Evolutionary conservation across 1,140 invertebrate genomes (phyloP), one percentile per base, ranked within the genome.

Genomic region (Subanguina moxae): DNA sequence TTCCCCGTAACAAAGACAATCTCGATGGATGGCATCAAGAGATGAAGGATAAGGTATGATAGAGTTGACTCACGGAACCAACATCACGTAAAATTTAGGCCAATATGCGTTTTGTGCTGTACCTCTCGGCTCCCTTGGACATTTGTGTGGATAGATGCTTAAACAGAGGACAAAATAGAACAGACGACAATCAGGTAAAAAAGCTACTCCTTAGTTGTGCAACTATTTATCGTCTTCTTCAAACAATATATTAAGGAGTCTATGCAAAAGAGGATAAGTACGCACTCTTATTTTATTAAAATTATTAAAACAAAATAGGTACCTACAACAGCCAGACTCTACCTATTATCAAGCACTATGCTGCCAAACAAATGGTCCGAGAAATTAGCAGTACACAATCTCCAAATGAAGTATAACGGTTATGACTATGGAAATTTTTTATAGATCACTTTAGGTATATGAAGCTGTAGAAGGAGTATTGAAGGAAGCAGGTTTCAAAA

Each of bases 1-100:
- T 99, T 84, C 96, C 96, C 28, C 86, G 96, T 27, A 99, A 97
- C 84, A 87, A 94, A 82, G 89, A 98, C 83, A 99, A 99, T 84
- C 84, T 98, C 61, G 88, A 93, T 67, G 96, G 96, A 1, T 99
- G 96, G 96, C 88, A 90, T 43, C 86, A 88, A 74, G 85, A 87
- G 72, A 94, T 98, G 90, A 83, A 86, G 0, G 88, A 89, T 21
- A 93, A 95, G 84, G 32, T 38, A 38, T 38, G n/a, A n/a, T n/a
- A n/a, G n/a, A n/a, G n/a, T n/a, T n/a, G n/a, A n/a, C n/a, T n/a
- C n/a, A n/a, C n/a, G n/a, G n/a, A n/a, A n/a, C n/a, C n/a, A n/a
- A n/a, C n/a, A n/a, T n/a, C n/a, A n/a, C n/a, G n/a, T n/a, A n/a
- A n/a, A n/a, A n/a, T n/a, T n/a, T 38, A 38, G 32, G 89, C 90